Evolutionary conservation across 2,113 vertebrate species (phyloP).

Genomic region (Oreochromis niloticus): DNA sequence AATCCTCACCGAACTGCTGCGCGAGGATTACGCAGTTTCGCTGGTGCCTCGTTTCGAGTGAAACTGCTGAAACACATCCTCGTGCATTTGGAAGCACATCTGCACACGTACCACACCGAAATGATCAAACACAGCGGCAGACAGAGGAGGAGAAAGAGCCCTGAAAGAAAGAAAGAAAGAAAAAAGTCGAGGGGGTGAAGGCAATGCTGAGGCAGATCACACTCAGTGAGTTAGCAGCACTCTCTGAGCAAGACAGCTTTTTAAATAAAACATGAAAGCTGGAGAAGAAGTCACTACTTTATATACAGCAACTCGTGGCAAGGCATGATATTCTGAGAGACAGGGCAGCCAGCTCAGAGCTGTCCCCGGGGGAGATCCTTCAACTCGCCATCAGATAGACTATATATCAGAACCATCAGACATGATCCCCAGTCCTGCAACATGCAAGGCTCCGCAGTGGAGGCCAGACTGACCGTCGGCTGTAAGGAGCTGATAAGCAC

Average conservation of each 20-base stretch:
- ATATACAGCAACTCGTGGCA: slow-evolving; percentile 51
- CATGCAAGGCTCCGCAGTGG: neutral
- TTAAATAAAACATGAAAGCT: slow-evolving; percentile 71
- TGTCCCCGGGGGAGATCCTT: slow-evolving; percentile 24
- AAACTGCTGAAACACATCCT: slow-evolving; percentile 17
- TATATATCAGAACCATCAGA: slow-evolving; percentile 40
- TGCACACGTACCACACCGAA: neutral
- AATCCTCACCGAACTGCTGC: slow-evolving; percentile 44
- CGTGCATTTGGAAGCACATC: neutral
- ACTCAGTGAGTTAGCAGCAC: slow-evolving; percentile 55
- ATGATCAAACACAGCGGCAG: slow-evolving; percentile 20
- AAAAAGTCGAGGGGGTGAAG: neutral
- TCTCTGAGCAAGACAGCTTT: slow-evolving; percentile 48
- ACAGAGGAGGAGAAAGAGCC: neutral
- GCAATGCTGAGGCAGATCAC: slow-evolving; percentile 44
- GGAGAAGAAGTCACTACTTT: slow-evolving; percentile 41
- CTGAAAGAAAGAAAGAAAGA: neutral
- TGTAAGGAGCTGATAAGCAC: slow-evolving; percentile 31
- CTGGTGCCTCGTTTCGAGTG: slow-evolving; percentile 36
- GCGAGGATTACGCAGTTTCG: slow-evolving; percentile 38
- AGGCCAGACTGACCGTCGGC: slow-evolving; percentile 10
- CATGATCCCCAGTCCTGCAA: neutral
- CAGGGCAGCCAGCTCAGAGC: slow-evolving; percentile 34
- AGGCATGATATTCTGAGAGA: slow-evolving; percentile 57
- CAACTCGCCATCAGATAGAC: slow-evolving; percentile 30